Base-by-base conservation (phyloP, 1,140 invertebrate species). In the Dinoponera quadriceps region DNA sequence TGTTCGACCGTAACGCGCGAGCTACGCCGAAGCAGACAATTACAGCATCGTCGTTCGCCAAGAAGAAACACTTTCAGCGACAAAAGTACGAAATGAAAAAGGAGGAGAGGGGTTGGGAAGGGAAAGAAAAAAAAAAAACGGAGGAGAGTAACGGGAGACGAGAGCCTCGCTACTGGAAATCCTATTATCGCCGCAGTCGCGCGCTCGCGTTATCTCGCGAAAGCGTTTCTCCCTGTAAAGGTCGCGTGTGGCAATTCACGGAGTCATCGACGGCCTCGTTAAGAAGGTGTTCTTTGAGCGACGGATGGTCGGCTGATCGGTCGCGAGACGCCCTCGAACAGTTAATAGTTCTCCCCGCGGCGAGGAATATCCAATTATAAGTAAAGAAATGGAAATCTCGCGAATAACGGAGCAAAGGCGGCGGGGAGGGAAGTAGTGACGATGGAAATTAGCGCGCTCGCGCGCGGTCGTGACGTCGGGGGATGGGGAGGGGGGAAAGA, bases 291-390 rank as follows among this genome's bases (percentile, higher is more conserved):
- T 78, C 85, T 77, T 83, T 78, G 68, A 75, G 51, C 51, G 54
- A 84, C 55, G 54, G 54, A 66, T 54, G 54, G 33, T n/a, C 38
- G 38, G 29, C 29, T 2, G 2, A n/a, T n/a, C 4, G 71, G 49
- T 51, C 72, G 54, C 55, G 27, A 55, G 81, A 63, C 44, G 73
- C 63, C 74, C 85, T 81, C 62, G 62, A 85, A 87, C 87, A 71
- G 54, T 65, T 77, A 88, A 85, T 85, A 44, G 62, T 69, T 66
- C 72, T 65, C 54, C 84, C 20, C 73, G 62, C 29, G 33, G 75
- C 27, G 65, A 84, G 55, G 82, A 87, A 54, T 81, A 88, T 71
- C 85, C 85, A 88, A 88, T 88, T 88, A 88, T 78, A 84, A 62
- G 44, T 11, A 33, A 74, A 77, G 86, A 85, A 85, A 88, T 87